These are phyloP conservation scores for Bucorvus abyssinicus DNA, from an alignment of 2,797 vertebrate genomes.

Conservation along the genomic window DNA sequence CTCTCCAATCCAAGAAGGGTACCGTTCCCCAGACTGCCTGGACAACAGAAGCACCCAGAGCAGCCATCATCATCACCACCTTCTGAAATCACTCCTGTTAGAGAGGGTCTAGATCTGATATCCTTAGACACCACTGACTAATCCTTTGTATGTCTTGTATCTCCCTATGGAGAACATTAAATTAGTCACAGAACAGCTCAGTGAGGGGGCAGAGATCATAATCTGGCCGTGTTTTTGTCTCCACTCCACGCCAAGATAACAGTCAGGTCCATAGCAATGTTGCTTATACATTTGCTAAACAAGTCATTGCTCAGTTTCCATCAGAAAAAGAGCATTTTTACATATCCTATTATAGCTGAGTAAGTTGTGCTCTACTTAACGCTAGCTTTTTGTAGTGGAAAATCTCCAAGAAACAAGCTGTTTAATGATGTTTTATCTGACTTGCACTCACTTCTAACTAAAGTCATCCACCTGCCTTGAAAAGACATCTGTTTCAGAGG, in stretches of 20 bases:
- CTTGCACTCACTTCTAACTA: conserved; percentile 24
- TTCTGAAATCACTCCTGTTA: background rate
- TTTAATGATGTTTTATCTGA: conserved; percentile 53
- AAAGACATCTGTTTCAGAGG: conserved; percentile 38
- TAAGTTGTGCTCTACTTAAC: conserved; percentile 50
- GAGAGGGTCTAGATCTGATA: background rate
- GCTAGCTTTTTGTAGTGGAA: conserved; percentile 53
- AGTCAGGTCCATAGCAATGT: background rate
- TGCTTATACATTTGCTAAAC: conserved; percentile 52
- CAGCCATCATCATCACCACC: background rate
- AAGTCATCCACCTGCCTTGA: conserved; percentile 51
- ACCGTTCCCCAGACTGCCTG: background rate
- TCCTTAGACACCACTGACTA: background rate
- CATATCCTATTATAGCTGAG: conserved; percentile 56
- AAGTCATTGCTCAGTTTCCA: conserved; percentile 43
- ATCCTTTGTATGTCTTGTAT: background rate
- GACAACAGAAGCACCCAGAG: background rate
- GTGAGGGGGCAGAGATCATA: conserved; percentile 30
- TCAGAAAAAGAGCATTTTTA: conserved; percentile 53
- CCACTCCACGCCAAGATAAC: background rate
- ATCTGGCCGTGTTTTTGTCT: conserved; percentile 1
- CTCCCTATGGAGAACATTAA: background rate
- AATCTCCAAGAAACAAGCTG: conserved; percentile 61
- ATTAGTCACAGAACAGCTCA: background rate
- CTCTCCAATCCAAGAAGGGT: background rate